phyloP scores from a whole-genome alignment of 1,140 invertebrate genomes.

The Portunus trituberculatus region DNA sequence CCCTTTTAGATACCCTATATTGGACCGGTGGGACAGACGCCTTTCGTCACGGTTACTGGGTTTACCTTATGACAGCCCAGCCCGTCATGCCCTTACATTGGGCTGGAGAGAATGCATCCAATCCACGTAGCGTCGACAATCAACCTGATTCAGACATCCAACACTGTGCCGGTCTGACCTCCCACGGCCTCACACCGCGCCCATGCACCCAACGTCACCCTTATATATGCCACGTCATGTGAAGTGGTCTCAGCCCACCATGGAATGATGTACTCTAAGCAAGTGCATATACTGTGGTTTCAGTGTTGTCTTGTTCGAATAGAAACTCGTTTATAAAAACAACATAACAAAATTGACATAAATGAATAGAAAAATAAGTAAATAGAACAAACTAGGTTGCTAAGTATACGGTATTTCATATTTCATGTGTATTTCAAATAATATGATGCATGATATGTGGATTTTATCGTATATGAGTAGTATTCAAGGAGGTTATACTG shows the following conservation, averaged over 20 bases:
- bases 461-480: too few species aligned
- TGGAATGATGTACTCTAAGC: too few species aligned
- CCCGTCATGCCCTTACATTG: conserved; percentile 67
- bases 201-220: conserved; percentile 48
- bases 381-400: too few species aligned
- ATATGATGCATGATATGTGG: too few species aligned
- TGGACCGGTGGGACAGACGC: conserved; percentile 69
- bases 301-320: too few species aligned
- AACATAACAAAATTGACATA: too few species aligned
- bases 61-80: conserved; percentile 64
- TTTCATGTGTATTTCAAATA: too few species aligned
- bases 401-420: too few species aligned
- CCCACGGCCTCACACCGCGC: conserved; percentile 30
- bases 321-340: too few species aligned
- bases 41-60: conserved; percentile 52
- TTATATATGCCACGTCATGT: conserved; percentile 59
- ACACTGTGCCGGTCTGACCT: conserved; percentile 47
- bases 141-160: not conserved
- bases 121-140: not conserved
- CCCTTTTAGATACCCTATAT: conserved; percentile 32
- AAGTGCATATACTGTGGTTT: too few species aligned
- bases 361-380: too few species aligned
- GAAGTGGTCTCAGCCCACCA: not conserved
- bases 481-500: too few species aligned
- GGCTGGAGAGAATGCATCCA: not conserved